Conservation (phyloP, 2,888 invertebrate genomes). For the Osedax frankpressi region DNA sequence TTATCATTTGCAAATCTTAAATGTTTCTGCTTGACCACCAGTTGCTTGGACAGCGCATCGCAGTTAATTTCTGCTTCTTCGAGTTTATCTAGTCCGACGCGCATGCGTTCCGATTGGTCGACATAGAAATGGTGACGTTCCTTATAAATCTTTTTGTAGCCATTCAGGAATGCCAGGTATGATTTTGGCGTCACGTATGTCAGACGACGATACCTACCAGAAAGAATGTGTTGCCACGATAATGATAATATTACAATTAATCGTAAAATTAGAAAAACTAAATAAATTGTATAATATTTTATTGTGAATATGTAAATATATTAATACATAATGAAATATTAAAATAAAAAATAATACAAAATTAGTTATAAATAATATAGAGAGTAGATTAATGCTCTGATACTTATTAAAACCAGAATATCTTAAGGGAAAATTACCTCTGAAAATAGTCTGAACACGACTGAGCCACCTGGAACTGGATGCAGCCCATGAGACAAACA, state of each 20-base stretch:
- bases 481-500: constrained; percentile 38
- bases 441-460: constrained; percentile 40
- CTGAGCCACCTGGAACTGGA: constrained; percentile 38
- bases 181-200: constrained; percentile 80
- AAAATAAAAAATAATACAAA: too few species aligned
- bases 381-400: too few species aligned
- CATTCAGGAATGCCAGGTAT: constrained; percentile 66
- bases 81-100: constrained; percentile 33
- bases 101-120: constrained; percentile 56
- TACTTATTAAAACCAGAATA: too few species aligned
- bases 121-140: constrained; percentile 65
- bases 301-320: too few species aligned
- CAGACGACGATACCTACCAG: constrained; percentile 55
- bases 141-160: constrained; percentile 65
- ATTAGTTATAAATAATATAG: too few species aligned
- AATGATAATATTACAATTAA: too few species aligned
- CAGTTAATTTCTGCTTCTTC: constrained; percentile 42
- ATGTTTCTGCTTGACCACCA: constrained; percentile 42
- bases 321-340: too few species aligned
- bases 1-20: constrained; percentile 40
- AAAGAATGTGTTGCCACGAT: background rate
- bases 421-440: too few species aligned
- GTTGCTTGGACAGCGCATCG: constrained; percentile 39
- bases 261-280: too few species aligned
- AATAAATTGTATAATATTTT: too few species aligned